A percentile compares a stretch with the other conserved stretches of the same genome.
phyloP scores from a whole-genome alignment of 2,888 invertebrate genomes.

The Harpagoxenus sublaevis region DNA sequence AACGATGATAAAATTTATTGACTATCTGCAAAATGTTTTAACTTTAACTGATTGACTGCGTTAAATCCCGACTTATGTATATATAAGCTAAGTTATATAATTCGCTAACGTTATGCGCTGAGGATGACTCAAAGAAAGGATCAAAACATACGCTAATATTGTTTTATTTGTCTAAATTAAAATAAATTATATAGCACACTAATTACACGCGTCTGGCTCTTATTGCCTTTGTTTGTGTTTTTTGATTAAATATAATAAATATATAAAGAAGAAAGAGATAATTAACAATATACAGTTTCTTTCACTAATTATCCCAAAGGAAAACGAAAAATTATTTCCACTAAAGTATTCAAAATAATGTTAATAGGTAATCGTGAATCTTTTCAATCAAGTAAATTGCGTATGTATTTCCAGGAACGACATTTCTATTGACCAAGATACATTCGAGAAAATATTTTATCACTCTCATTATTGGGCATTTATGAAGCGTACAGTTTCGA shows the following conservation, averaged over 20 bases:
- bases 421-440: background rate
- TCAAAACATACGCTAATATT: too few species aligned
- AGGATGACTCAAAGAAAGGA: too few species aligned
- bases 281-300: background rate
- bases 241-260: background rate
- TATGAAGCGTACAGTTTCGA: slow-evolving; percentile 7
- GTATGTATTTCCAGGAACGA: background rate
- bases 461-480: background rate
- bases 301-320: background rate
- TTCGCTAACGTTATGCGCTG: too few species aligned
- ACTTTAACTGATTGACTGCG: too few species aligned
- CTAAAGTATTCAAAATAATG: background rate
- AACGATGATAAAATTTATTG: too few species aligned
- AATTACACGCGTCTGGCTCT: too few species aligned
- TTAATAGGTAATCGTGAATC: background rate
- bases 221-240: too few species aligned
- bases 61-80: too few species aligned
- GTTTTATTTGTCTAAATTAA: too few species aligned
- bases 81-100: too few species aligned
- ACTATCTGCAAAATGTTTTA: too few species aligned
- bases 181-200: too few species aligned
- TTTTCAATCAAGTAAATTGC: background rate
- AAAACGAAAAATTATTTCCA: background rate
- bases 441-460: background rate
- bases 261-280: background rate